Conservation (phyloP, 2,888 invertebrate genomes). For the Phengaris alcon region DNA sequence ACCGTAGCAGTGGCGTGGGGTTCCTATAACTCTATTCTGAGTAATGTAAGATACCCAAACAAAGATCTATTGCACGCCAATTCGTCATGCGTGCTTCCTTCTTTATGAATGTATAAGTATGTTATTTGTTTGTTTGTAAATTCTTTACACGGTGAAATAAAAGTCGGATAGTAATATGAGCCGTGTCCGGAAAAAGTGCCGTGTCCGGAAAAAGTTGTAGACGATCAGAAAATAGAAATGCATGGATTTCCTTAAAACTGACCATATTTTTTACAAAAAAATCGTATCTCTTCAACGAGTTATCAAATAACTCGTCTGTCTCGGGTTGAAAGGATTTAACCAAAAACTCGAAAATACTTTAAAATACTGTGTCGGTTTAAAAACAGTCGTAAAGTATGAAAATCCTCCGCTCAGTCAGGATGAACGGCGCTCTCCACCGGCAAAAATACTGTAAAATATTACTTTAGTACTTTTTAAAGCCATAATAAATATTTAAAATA, state of each 20-base stretch:
- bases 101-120: not conserved
- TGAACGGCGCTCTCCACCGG: not conserved
- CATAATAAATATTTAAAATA: too few species aligned
- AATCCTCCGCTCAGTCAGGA: not conserved
- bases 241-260: not conserved
- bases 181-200: not conserved
- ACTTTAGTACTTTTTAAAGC: not conserved
- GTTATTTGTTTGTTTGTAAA: not conserved
- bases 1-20: too few species aligned
- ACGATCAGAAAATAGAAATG: not conserved
- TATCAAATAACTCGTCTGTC: not conserved
- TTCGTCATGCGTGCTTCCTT: constrained; percentile 1
- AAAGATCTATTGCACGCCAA: not conserved
- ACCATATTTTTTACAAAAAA: not conserved
- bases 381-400: not conserved
- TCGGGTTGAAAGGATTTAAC: not conserved
- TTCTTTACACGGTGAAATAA: not conserved
- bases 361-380: not conserved
- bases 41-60: not conserved
- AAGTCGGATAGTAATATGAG: not conserved
- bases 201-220: not conserved
- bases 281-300: not conserved
- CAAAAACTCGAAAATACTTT: not conserved
- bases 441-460: not conserved
- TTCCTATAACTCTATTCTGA: not conserved